Evolutionary conservation across 1,140 invertebrate species (phyloP), one percentile per base, ranked within the genome.

Genomic region (Holotrichia oblita): DNA sequence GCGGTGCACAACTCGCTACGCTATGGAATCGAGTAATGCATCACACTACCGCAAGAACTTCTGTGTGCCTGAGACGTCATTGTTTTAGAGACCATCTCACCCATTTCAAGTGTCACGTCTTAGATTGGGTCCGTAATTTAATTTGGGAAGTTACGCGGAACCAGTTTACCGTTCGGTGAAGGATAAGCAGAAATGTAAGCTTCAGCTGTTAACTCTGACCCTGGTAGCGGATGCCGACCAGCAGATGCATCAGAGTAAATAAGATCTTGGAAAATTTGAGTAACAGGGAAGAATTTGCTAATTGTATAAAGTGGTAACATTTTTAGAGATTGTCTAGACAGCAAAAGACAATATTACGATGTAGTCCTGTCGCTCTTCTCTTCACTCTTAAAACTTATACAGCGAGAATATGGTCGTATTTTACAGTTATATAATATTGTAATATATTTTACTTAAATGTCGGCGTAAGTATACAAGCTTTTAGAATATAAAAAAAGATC

Each of bases 31-130:
- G 73, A 42, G 73, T 17, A 74, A 74, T 74, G 73, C 41, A 74
- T 74, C 73, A 74, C 73, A 74, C 40, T 14, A 44, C 73, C 73
- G 41, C 73, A 74, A 20, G 61, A 69, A 69, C 61, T 69, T 69
- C 61, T 69, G 61, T 69, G 17, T 69, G 61, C 61, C 61, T 24
- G 61, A 69, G 61, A 69, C 61, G 61, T 69, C 61, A 69, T 69
- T 69, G 61, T 69, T 69, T 69, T 69, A 69, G 61, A 69, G 61
- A 69, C 61, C 61, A 69, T 69, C 61, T 69, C 61, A 69, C 61
- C 61, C 61, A 69, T 69, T 69, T 69, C 61, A 69, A 69, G 61
- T 69, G 61, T 69, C 61, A 69, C 61, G 61, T 69, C 61, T 69
- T 69, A 34, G 61, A 69, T 69, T 69, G 61, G 61, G 61, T 69